Conservation (phyloP, 2,888 invertebrate genomes). For the Tachina lurida region DNA sequence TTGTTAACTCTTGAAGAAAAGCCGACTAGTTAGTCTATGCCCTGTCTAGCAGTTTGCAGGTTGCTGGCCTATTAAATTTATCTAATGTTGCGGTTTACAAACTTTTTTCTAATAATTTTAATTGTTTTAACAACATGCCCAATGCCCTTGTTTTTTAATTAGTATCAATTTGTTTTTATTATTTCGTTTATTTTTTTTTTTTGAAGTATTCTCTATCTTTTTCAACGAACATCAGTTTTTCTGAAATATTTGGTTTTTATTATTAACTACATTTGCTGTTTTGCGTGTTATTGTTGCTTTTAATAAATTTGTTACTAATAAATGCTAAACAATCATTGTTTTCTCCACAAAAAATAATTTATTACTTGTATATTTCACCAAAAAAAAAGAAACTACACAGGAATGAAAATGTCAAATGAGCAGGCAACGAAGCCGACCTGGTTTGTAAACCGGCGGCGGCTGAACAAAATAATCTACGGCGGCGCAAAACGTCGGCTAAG, state of each 20-base stretch:
- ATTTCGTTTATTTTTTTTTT: background rate
- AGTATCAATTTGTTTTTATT: background rate
- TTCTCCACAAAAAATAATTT: constrained; percentile 10
- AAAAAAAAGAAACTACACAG: constrained; percentile 20
- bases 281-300: background rate
- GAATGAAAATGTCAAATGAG: constrained; percentile 53
- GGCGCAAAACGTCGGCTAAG: too few species aligned
- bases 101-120: constrained; percentile 21
- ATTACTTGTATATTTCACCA: background rate
- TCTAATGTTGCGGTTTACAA: background rate
- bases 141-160: constrained; percentile 7
- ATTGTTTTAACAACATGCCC: background rate
- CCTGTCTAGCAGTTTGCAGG: background rate
- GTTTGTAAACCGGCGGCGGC: too few species aligned
- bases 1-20: background rate
- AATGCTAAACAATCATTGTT: constrained; percentile 9
- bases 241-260: background rate
- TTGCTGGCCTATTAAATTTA: background rate
- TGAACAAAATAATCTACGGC: too few species aligned
- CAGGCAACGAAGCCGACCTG: too few species aligned
- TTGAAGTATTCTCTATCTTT: background rate
- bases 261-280: background rate
- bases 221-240: background rate
- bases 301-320: constrained; percentile 32
- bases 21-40: background rate